Conservation (phyloP, 2,113 vertebrate species). For the Chaetorhynchus papuensis region DNA sequence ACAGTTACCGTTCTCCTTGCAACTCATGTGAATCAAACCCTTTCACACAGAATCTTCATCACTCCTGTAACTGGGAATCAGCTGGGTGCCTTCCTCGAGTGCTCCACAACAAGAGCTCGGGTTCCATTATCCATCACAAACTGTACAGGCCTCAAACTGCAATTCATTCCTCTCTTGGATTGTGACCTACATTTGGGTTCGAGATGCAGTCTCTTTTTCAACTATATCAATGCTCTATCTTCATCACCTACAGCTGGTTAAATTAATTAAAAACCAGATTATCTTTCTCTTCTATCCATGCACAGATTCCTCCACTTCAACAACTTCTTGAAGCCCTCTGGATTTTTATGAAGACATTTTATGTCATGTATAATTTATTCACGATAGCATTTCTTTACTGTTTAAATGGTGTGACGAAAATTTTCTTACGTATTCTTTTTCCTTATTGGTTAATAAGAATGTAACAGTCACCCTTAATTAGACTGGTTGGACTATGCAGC, state of each 20-base stretch:
- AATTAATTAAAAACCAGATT: background rate
- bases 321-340: background rate
- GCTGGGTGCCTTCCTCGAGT: accelerated
- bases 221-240: background rate
- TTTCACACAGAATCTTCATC: background rate
- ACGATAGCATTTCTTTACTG: background rate
- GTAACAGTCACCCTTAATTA: background rate
- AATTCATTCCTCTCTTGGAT: background rate
- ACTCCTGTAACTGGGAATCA: background rate
- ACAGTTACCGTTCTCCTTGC: background rate
- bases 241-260: background rate
- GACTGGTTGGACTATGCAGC: background rate
- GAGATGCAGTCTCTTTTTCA: background rate
- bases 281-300: background rate
- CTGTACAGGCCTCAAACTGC: background rate
- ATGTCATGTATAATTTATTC: background rate
- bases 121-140: background rate
- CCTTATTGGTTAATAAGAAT: background rate
- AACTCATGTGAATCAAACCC: background rate
- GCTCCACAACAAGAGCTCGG: background rate
- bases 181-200: background rate
- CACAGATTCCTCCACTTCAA: background rate
- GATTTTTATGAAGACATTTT: background rate
- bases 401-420: background rate
- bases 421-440: background rate